Conservation (phyloP, 2,797 vertebrate species). For the Typhlichthys subterraneus region DNA sequence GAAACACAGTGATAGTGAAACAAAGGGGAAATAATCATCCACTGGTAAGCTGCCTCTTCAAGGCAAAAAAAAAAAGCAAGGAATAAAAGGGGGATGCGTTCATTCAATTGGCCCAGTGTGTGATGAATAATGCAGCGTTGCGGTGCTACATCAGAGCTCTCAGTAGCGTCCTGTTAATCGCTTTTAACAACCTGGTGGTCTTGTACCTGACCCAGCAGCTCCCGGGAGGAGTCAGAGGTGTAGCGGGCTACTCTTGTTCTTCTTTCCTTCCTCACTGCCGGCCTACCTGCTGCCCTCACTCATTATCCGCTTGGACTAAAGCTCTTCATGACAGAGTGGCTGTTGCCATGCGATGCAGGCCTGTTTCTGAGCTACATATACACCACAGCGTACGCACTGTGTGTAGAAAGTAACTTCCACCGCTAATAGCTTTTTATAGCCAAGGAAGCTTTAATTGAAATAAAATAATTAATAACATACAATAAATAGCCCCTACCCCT, state of each 20-base stretch:
- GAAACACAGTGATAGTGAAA: conserved; percentile 57
- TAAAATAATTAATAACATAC: no score
- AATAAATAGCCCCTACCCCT: no score
- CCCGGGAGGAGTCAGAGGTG: conserved; percentile 50
- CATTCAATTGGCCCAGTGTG: conserved; percentile 57
- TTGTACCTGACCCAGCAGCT: conserved; percentile 68
- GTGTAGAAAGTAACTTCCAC: background rate
- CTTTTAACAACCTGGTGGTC: conserved; percentile 71
- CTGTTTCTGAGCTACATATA: conserved; percentile 5
- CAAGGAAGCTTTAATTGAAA: background rate
- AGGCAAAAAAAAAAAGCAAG: conserved; percentile 25
- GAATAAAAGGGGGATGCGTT: conserved; percentile 30
- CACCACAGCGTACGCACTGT: background rate
- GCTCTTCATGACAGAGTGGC: conserved; percentile 38
- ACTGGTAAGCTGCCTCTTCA: conserved; percentile 36
- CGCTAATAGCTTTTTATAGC: background rate
- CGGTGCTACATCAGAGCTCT: conserved; percentile 56
- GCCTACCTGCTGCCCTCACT: conserved; percentile 34
- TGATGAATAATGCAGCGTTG: conserved; percentile 74
- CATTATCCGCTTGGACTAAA: conserved; percentile 45
- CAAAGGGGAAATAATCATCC: conserved; percentile 54
- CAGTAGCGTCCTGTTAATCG: conserved; percentile 67
- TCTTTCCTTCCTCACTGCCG: conserved; percentile 27
- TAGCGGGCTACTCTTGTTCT: conserved; percentile 42
- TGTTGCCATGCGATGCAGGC: conserved; percentile 19